Conservation (phyloP, 2,888 invertebrate species). For the Thereva nobilitata region DNA sequence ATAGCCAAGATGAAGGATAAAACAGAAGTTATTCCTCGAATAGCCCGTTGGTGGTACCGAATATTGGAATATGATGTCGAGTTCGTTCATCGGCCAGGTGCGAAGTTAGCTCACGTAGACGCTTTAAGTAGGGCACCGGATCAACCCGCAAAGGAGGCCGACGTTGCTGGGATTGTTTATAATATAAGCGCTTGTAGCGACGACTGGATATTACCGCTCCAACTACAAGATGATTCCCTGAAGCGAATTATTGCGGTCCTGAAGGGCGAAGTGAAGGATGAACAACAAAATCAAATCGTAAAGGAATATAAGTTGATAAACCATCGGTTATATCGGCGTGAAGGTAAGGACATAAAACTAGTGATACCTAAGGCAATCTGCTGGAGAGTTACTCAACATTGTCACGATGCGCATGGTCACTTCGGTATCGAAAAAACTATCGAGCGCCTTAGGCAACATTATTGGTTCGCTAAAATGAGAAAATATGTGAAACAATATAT, state of each 20-base stretch:
- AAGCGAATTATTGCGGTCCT: not conserved
- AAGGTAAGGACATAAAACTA: not conserved
- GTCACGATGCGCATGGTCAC: not conserved
- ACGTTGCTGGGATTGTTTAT: not conserved
- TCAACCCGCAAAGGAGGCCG: slow-evolving; percentile 11
- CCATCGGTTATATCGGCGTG: slow-evolving; percentile 7
- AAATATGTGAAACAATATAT: slow-evolving; percentile 18
- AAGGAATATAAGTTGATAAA: not conserved
- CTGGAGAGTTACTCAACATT: slow-evolving; percentile 10
- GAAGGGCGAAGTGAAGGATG: not conserved
- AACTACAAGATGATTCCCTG: not conserved
- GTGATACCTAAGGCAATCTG: not conserved
- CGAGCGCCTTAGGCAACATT: not conserved
- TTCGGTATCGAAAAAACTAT: slow-evolving; percentile 14
- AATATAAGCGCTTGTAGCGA: not conserved
- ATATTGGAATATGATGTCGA: slow-evolving; percentile 16
- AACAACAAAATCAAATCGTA: not conserved
- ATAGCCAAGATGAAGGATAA: not conserved
- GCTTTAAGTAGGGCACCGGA: slow-evolving; percentile 38
- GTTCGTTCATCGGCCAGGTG: slow-evolving; percentile 38
- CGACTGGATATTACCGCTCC: slow-evolving; percentile 14
- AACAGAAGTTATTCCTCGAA: slow-evolving; percentile 5
- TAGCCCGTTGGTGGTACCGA: slow-evolving; percentile 15
- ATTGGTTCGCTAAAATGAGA: slow-evolving; percentile 13
- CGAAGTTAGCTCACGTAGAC: slow-evolving; percentile 40